Percentiles rank a stretch among this genome's conserved stretches.
phyloP scores from a whole-genome alignment of 1,140 invertebrate species.

The Ceratina australensis region DNA sequence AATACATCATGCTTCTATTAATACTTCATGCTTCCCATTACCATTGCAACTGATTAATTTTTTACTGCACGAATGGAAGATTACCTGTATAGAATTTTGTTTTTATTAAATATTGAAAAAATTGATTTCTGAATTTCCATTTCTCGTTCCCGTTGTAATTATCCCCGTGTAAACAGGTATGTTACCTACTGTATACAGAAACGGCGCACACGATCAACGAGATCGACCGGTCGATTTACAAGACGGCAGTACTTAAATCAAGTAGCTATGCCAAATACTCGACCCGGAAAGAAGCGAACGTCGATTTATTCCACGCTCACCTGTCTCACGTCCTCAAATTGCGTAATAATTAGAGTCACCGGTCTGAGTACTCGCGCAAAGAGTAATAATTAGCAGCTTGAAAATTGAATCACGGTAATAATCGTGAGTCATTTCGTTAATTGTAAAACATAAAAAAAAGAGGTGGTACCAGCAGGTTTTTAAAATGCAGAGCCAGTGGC shows the following conservation, averaged over 20 bases:
- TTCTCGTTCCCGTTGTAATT: background rate
- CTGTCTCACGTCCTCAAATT: conserved; percentile 5
- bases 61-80: background rate
- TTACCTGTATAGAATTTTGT: background rate
- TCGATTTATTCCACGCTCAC: no score
- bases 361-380: background rate
- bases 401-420: background rate
- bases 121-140: background rate
- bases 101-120: background rate
- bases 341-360: conserved; percentile 12
- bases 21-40: background rate
- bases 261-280: background rate
- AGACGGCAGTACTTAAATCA: background rate
- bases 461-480: no score
- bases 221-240: background rate
- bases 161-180: background rate
- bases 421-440: no score
- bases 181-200: no score
- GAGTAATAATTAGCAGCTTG: background rate
- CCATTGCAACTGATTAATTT: background rate
- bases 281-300: background rate
- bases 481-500: no score
- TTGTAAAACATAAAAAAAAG: no score
- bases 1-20: conserved; percentile 10
- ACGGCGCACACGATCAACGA: background rate